phyloP scores from a whole-genome alignment of 2,113 vertebrate species.

The Halichoerus grypus region DNA sequence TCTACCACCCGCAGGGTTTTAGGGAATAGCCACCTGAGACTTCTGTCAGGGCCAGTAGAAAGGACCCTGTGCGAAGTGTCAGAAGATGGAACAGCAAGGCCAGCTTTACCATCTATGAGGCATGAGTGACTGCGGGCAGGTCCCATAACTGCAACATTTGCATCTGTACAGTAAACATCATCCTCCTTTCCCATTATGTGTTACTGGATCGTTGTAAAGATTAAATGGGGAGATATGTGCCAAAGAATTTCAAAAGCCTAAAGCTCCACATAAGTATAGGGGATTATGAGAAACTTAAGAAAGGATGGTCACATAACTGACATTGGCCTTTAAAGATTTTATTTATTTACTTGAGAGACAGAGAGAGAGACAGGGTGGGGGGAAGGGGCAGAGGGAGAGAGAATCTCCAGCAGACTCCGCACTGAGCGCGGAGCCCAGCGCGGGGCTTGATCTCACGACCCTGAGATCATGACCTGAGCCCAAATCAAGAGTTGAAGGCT shows the following conservation, averaged over 20 bases:
- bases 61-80: neutral
- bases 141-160: neutral
- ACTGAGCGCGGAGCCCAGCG: neutral
- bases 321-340: neutral
- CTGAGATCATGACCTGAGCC: neutral
- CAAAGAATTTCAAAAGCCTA: constrained; percentile 2
- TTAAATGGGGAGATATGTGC: neutral
- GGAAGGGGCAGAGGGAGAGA: neutral
- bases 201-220: neutral
- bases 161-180: neutral
- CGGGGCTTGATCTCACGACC: neutral
- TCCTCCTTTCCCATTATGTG: neutral
- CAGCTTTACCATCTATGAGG: neutral
- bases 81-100: neutral
- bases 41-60: neutral
- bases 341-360: neutral
- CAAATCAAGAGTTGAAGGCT: neutral
- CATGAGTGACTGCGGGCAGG: neutral
- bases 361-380: neutral
- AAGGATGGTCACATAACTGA: neutral
- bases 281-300: constrained; percentile 39
- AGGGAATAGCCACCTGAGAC: neutral
- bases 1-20: neutral
- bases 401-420: neutral
- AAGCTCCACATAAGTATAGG: neutral